A percentile compares a stretch with the other conserved stretches of the same genome.
These are phyloP conservation scores for Malurus alboscapulatus DNA, from an alignment of 2,113 vertebrate species.

Conservation along the genomic window DNA sequence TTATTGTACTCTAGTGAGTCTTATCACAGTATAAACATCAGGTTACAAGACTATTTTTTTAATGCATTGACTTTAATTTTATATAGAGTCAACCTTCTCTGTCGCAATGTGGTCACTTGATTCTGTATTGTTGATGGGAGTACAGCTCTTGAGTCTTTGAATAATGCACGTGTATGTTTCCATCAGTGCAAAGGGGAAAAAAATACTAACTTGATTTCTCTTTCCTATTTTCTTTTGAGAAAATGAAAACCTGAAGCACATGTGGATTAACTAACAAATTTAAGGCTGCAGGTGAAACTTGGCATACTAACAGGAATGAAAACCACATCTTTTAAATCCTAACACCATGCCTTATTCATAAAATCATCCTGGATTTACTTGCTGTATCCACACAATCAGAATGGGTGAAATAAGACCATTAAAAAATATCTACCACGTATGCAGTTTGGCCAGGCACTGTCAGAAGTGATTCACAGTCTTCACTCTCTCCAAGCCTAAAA, in stretches of 20 bases:
- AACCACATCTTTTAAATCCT: not conserved
- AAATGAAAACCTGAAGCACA: conserved; percentile 5
- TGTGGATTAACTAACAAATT: not conserved
- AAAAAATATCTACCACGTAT: not conserved
- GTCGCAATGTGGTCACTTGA: not conserved
- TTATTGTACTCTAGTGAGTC: conserved; percentile 21
- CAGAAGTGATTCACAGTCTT: not conserved
- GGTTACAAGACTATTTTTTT: not conserved
- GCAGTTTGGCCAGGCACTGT: not conserved
- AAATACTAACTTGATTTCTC: not conserved
- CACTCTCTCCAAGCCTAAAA: not conserved
- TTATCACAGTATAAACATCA: conserved; percentile 1
- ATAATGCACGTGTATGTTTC: not conserved
- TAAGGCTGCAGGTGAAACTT: not conserved
- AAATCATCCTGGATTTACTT: not conserved
- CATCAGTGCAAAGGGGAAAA: not conserved
- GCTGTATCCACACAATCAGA: not conserved
- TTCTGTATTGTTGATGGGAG: not conserved
- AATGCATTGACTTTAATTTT: not conserved
- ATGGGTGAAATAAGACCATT: not conserved
- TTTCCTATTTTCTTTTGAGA: conserved; percentile 1
- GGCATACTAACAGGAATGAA: not conserved
- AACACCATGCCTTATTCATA: not conserved
- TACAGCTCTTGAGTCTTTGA: not conserved
- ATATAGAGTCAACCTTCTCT: not conserved